A percentile compares a stretch with the other conserved stretches of the same genome.
Conservation (phyloP, 2,113 vertebrate genomes). For the Myocastor coypus region DNA sequence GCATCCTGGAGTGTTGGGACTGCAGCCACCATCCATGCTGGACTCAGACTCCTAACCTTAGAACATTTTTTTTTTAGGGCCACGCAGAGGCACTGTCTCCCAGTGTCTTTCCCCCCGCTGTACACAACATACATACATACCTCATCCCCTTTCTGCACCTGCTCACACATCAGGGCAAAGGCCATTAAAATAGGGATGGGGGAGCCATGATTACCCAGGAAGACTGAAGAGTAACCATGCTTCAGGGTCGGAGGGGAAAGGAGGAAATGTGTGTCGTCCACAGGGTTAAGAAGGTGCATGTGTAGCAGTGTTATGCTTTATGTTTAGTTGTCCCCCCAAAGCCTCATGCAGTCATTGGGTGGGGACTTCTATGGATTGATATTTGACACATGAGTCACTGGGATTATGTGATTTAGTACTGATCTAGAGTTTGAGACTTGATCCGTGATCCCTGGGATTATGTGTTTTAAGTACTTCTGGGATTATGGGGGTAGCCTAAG, state of each 20-base stretch:
- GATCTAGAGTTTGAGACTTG: too few species aligned
- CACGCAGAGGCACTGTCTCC: neutral
- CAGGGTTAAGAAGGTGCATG: neutral
- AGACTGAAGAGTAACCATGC: neutral
- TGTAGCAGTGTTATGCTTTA: too few species aligned
- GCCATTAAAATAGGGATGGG: neutral
- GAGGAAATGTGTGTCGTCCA: neutral
- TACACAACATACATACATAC: neutral
- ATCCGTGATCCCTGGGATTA: too few species aligned
- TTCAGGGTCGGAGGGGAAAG: neutral
- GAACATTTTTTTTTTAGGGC: constrained; percentile 16
- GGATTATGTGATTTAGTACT: too few species aligned
- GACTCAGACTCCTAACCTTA: neutral
- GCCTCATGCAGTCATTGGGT: too few species aligned
- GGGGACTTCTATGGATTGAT: too few species aligned
- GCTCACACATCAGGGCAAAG: neutral
- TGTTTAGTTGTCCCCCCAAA: too few species aligned
- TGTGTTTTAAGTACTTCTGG: too few species aligned
- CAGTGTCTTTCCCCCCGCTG: neutral
- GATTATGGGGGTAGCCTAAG: too few species aligned
- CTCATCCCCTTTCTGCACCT: neutral
- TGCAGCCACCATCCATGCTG: neutral
- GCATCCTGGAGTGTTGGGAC: neutral
- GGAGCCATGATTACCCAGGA: neutral
- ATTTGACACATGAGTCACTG: too few species aligned